Evolutionary conservation across 2,797 vertebrate species (phyloP).

Genomic region (Otus scops): DNA sequence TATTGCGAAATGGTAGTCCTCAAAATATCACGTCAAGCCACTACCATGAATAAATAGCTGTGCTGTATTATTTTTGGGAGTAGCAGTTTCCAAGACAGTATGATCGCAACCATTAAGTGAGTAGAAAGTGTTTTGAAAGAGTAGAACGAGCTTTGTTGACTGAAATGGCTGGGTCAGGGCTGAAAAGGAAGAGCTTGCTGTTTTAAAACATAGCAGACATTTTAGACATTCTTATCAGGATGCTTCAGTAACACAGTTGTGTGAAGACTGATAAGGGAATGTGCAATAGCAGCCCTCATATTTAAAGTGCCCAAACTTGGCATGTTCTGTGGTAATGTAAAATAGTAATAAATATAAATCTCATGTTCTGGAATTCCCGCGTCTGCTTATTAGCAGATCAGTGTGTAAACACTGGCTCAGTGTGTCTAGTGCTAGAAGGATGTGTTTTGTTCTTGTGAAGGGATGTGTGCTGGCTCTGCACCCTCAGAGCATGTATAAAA

Average conservation of each 20-base stretch:
- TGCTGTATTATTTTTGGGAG: conserved; percentile 5
- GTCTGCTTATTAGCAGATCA: conserved; percentile 48
- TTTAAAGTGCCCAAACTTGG: conserved; percentile 56
- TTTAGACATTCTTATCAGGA: conserved; percentile 53
- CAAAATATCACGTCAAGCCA: background rate
- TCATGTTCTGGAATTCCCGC: conserved; percentile 8
- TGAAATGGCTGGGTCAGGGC: background rate
- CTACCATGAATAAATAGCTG: background rate
- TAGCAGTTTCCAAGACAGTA: conserved; percentile 12
- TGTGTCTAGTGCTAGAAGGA: conserved; percentile 21
- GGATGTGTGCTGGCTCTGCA: background rate
- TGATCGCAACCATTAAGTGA: conserved; percentile 1
- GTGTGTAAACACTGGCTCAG: conserved; percentile 46
- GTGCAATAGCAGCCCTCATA: conserved; percentile 19
- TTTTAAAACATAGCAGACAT: conserved; percentile 57
- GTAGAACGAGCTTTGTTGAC: conserved; percentile 19
- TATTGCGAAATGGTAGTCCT: background rate
- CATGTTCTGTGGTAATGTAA: background rate
- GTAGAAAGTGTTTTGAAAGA: conserved; percentile 24
- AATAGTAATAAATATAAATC: conserved; percentile 53
- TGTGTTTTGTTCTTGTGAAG: background rate
- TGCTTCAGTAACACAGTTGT: conserved; percentile 39
- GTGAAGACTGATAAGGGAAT: conserved; percentile 45
- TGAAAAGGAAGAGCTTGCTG: conserved; percentile 39
- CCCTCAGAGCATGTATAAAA: background rate